These are phyloP conservation scores for Crepidodera aurea DNA, from an alignment of 2,888 invertebrate genomes.

Conservation along the genomic window DNA sequence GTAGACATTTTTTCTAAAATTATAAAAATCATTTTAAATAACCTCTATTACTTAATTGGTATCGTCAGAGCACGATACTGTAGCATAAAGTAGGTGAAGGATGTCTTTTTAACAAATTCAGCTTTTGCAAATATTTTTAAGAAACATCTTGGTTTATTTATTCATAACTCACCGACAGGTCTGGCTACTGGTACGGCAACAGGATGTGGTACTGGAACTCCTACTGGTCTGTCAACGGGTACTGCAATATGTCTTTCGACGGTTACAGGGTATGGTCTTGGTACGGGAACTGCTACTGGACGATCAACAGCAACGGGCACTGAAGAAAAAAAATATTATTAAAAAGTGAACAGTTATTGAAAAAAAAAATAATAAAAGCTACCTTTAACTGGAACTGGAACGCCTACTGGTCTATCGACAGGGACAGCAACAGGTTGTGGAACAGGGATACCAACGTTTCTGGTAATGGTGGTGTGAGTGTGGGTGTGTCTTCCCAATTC, in stretches of 20 bases:
- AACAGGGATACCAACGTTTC: slow-evolving; percentile 63
- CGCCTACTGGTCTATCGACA: slow-evolving; percentile 58
- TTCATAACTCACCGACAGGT: slow-evolving; percentile 55
- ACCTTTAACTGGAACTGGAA: slow-evolving; percentile 58
- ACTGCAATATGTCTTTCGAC: slow-evolving; percentile 65
- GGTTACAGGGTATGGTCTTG: slow-evolving; percentile 61
- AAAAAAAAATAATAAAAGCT: too few species aligned
- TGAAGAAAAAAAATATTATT: too few species aligned
- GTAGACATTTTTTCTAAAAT: too few species aligned
- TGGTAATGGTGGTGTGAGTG: slow-evolving; percentile 61
- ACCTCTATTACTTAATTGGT: too few species aligned
- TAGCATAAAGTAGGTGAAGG: too few species aligned
- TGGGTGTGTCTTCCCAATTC: slow-evolving; percentile 53
- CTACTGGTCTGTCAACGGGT: slow-evolving; percentile 66
- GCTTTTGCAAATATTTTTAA: too few species aligned
- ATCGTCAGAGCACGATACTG: too few species aligned
- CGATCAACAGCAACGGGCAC: slow-evolving; percentile 57
- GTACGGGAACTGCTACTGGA: slow-evolving; percentile 62
- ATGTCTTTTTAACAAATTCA: too few species aligned
- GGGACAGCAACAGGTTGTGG: slow-evolving; percentile 64
- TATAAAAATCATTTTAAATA: too few species aligned
- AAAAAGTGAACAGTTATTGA: too few species aligned
- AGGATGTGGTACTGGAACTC: slow-evolving; percentile 53
- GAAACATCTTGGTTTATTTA: too few species aligned
- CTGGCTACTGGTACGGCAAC: slow-evolving; percentile 46